Evolutionary conservation across 2,113 vertebrate species (phyloP), one percentile per base, ranked within the genome.

Genomic region (Ammodytes marinus): DNA sequence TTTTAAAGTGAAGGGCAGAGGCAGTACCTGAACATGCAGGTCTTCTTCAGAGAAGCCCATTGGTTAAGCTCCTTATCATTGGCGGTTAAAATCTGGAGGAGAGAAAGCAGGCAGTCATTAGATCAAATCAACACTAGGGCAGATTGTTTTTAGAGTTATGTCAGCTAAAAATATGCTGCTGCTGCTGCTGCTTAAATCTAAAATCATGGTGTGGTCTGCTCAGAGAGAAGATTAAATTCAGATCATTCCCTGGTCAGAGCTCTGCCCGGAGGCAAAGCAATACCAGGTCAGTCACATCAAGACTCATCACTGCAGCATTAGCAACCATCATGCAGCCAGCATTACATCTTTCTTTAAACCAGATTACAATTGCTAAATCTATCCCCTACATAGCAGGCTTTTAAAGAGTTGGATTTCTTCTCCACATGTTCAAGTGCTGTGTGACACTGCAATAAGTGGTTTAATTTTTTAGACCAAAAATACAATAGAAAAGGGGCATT

Each of bases 31-130:
- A 95, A 97, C 97, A 98, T 98, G 95, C 97, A 98, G 7, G 96
- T 97, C 91, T 97, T 98, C 92, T 92, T 96, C 83, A 98, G 91
- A 9, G 97, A 97, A 66, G 95, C 96, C 97, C 97, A 98, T 3
- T 90, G 92, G 88, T 98, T 98, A 86, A 98, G 92, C 46, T 98
- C 97, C 71, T 95, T 96, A 83, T 98, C 97, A 0, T 97, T 91
- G 0, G 97, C 96, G 0, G 64, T 80, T 11, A 98, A 89, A 87
- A 98, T 95, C 97, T 98, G 83, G 3, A 3, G 17, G 79, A n/a
- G 27, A 40, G 8, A 86, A 77, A 5, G 27, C 14, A 60, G 14
- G 27, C 27, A 74, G 2, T 4, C 12, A 43, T 75, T 8, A 66
- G 67, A 71, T 71, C 27, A 65, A 77, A 47, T 19, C 19, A n/a